Conservation (phyloP, 2,113 vertebrate genomes). For the Gila orcuttii region DNA sequence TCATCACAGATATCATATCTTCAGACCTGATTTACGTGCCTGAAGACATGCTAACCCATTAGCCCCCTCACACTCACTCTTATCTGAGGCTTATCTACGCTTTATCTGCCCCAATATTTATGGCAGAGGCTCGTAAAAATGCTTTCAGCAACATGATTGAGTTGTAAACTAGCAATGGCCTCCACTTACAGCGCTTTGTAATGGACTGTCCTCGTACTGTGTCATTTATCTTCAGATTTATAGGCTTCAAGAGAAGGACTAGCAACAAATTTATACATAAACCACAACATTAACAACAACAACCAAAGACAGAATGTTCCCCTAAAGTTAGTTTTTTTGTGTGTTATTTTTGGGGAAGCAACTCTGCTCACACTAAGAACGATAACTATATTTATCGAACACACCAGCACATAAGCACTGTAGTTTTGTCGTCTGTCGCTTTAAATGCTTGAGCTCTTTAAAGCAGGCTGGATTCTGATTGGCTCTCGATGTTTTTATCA, state of each 20-base stretch:
- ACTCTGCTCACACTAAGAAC: neutral
- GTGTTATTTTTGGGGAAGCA: neutral
- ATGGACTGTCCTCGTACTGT: constrained; percentile 19
- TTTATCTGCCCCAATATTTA: constrained; percentile 74
- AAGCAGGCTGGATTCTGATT: too few relatives aligned
- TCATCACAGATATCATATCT: constrained; percentile 12
- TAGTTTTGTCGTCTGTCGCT: too few relatives aligned
- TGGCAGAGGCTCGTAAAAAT: constrained; percentile 60
- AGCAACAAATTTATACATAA: constrained; percentile 17
- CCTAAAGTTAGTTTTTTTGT: neutral
- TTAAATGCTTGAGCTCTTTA: too few relatives aligned
- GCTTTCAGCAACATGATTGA: constrained; percentile 61
- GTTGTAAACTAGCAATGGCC: constrained; percentile 62
- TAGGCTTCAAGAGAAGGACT: constrained; percentile 13
- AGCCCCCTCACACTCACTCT: constrained; percentile 54
- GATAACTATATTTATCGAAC: too few relatives aligned
- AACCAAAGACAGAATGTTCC: neutral
- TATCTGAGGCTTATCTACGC: constrained; percentile 61
- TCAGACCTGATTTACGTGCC: constrained; percentile 55
- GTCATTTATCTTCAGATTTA: constrained; percentile 40
- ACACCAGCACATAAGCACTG: too few relatives aligned
- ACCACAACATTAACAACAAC: neutral
- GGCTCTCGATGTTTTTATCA: too few relatives aligned
- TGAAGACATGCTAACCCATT: constrained; percentile 63
- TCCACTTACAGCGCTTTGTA: constrained; percentile 54